A percentile compares a stretch with the other conserved stretches of the same genome.
phyloP scores from a whole-genome alignment of 2,888 invertebrate species.

The Hypselothyrea guttata region DNA sequence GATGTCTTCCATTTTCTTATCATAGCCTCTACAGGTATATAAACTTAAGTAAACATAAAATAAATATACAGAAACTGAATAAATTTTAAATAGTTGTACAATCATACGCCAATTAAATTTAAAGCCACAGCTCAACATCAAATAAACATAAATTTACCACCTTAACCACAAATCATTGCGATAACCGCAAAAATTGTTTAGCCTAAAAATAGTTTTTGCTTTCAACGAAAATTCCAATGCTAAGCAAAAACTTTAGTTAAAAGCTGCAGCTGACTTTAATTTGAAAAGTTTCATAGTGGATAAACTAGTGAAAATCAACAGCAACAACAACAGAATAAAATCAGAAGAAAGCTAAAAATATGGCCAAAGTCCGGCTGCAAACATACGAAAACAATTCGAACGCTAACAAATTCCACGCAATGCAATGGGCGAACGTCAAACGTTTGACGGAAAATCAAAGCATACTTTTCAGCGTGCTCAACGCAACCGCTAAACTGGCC shows the following conservation, averaged over 20 bases:
- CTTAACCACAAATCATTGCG: constrained; percentile 10
- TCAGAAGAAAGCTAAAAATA: constrained; percentile 25
- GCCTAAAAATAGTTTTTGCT: constrained; percentile 2
- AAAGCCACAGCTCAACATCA: too few species aligned
- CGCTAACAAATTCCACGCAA: constrained; percentile 64
- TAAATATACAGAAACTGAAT: too few species aligned
- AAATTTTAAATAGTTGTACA: too few species aligned
- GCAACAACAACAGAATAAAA: constrained; percentile 28
- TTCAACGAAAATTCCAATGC: not conserved
- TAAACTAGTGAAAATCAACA: constrained; percentile 7
- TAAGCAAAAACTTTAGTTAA: constrained; percentile 45
- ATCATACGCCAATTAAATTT: too few species aligned
- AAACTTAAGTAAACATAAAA: too few species aligned
- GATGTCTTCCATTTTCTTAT: too few species aligned
- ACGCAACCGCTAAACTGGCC: constrained; percentile 71
- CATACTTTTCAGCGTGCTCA: constrained; percentile 64
- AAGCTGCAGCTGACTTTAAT: constrained; percentile 41
- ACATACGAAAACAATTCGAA: constrained; percentile 70
- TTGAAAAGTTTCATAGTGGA: constrained; percentile 52
- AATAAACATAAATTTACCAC: too few species aligned
- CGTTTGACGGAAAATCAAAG: constrained; percentile 62
- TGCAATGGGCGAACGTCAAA: constrained; percentile 60
- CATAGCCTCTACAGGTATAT: too few species aligned
- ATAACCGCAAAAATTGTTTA: constrained; percentile 2
- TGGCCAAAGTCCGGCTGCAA: constrained; percentile 12